phyloP scores from a whole-genome alignment of 2,888 invertebrate species.

The Tridacna crocea region DNA sequence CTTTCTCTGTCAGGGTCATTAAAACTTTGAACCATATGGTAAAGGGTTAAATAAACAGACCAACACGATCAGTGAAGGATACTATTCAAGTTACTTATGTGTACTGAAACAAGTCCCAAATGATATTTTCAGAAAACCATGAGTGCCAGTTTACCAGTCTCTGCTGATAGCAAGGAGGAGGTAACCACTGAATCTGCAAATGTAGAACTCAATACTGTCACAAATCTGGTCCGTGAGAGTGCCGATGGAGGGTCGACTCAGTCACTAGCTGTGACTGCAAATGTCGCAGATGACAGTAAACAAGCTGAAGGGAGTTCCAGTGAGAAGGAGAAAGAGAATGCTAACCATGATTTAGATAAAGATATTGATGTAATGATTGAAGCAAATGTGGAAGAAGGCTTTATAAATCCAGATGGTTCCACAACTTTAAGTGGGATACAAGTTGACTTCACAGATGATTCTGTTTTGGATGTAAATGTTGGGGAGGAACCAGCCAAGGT shows the following conservation, averaged over 20 bases:
- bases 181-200: neutral
- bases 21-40: too few relatives aligned
- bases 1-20: too few relatives aligned
- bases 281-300: slow-evolving; percentile 1
- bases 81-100: too few relatives aligned
- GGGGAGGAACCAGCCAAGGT: neutral
- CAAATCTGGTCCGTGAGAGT: slow-evolving; percentile 30
- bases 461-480: neutral
- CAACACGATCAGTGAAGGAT: too few relatives aligned
- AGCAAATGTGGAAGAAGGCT: slow-evolving; percentile 40
- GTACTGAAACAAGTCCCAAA: too few relatives aligned
- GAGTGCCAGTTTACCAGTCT: slow-evolving; percentile 4
- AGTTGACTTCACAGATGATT: slow-evolving; percentile 27
- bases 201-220: slow-evolving; percentile 2
- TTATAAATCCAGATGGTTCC: slow-evolving; percentile 46
- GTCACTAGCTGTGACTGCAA: neutral
- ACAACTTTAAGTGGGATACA: slow-evolving; percentile 36
- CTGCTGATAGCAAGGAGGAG: neutral
- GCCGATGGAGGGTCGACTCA: slow-evolving; percentile 37
- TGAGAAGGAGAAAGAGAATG: slow-evolving; percentile 37
- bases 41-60: too few relatives aligned
- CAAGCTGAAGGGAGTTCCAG: slow-evolving; percentile 27
- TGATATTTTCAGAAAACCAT: neutral
- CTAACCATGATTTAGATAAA: slow-evolving; percentile 44
- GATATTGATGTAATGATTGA: slow-evolving; percentile 57